Percentiles rank a stretch among this genome's conserved stretches.
Evolutionary conservation across 2,113 vertebrate genomes (phyloP).

Genomic region (Triplophysa rosa): DNA sequence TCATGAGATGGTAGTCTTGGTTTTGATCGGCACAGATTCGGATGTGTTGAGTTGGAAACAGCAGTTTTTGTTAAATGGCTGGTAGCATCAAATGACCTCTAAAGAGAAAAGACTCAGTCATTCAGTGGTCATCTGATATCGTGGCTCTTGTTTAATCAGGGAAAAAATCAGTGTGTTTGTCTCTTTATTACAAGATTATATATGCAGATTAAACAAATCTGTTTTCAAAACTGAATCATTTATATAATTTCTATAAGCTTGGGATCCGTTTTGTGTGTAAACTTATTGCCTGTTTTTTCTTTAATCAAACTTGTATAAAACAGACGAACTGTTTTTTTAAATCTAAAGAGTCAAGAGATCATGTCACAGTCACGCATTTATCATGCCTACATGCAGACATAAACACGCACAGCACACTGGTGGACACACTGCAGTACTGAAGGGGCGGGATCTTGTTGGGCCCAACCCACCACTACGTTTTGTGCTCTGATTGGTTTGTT

Average conservation of each 20-base stretch:
- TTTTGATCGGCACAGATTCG: background rate
- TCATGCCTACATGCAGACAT: conserved; percentile 36
- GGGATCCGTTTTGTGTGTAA: background rate
- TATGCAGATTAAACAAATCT: background rate
- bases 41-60: background rate
- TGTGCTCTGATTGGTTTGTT: conserved; percentile 49
- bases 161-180: background rate
- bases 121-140: background rate
- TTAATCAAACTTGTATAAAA: too few relatives aligned
- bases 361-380: conserved; percentile 37
- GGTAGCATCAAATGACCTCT: conserved; percentile 23
- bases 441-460: background rate
- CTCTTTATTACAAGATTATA: background rate
- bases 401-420: background rate
- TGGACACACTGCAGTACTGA: background rate
- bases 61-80: background rate
- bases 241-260: too few relatives aligned
- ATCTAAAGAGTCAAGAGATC: conserved; percentile 1
- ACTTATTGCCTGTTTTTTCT: background rate
- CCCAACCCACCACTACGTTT: background rate
- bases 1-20: background rate
- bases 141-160: background rate
- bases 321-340: background rate
- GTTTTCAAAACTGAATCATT: background rate
- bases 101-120: background rate